phyloP scores from a whole-genome alignment of 2,797 vertebrate genomes.

The Okamejei kenojei region DNA sequence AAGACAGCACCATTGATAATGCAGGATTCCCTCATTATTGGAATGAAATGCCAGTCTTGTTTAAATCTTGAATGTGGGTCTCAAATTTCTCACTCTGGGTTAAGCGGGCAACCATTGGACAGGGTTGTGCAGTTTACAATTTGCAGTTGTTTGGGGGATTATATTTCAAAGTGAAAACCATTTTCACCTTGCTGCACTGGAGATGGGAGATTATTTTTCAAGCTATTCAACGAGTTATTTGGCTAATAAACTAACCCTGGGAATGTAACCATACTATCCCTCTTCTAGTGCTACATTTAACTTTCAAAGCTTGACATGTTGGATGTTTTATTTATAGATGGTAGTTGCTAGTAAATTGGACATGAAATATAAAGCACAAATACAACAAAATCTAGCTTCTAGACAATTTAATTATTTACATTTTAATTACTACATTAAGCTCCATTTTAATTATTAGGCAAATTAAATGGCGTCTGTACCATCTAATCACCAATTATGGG shows the following conservation, averaged over 20 bases:
- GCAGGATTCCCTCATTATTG: not conserved
- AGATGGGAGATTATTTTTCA: not conserved
- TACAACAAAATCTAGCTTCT: not conserved
- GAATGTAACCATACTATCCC: not conserved
- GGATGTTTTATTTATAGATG: not conserved
- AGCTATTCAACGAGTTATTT: not conserved
- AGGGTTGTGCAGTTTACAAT: not conserved
- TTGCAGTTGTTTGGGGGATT: not conserved
- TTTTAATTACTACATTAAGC: too few relatives aligned
- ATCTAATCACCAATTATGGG: not conserved
- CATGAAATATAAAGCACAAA: not conserved
- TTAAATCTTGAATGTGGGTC: not conserved
- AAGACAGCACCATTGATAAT: not conserved
- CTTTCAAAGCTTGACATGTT: not conserved
- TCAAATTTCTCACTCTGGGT: not conserved
- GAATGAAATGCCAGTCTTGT: not conserved
- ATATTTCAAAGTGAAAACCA: not conserved
- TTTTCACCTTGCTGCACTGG: not conserved
- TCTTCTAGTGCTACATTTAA: not conserved
- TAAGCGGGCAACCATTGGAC: not conserved
- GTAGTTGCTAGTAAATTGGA: not conserved
- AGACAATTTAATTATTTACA: not conserved
- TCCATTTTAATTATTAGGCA: not conserved
- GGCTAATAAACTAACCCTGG: too few relatives aligned
- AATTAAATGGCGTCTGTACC: not conserved